Base-by-base conservation (phyloP, 2,888 invertebrate species). In the Aspidiotus destructor region DNA sequence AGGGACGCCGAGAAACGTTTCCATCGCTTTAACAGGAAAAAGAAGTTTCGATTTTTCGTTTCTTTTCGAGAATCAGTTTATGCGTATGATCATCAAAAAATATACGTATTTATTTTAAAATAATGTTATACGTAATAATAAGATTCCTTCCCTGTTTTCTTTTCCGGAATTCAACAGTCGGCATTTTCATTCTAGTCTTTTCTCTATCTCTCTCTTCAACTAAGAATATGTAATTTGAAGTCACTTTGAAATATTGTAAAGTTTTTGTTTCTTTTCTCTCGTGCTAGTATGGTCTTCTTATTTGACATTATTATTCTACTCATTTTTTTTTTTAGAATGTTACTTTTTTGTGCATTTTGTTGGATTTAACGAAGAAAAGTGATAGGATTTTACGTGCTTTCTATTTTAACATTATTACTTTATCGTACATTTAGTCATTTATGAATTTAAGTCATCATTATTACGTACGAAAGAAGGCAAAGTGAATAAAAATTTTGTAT, bases 361-460 rank as follows among this genome's bases (percentile, higher is more conserved):
- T 58, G 11, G 9, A 28, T 28, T 28, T 28, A 28, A 28, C 28
- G 28, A n/a, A 58, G 2, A 58, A 58, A 58, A 58, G 58, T 58
- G 58, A 58, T 58, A 58, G 40, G 28, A 40, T 58, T 28, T 58
- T 40, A 58, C 58, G 58, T 58, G 58, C 58, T 58, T 58, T 58
- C 58, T 58, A 58, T 40, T 61, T 41, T 61, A 28, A 28, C 28
- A 28, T 28, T 28, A 28, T 28, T 28, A 57, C 57, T 57, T 57
- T 57, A 57, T 13, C 64, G 3, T 53, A 42, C 15, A 65, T 28
- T 57, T 65, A 57, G 41, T 16, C 54, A 64, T 64, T 64, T 61
- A 42, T 16, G 54, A 63, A n/a, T 52, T 62, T 28, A 52, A 63
- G 54, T n/a, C 16, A 28, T 28, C 28, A 28, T 28, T 28, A 28